A percentile compares a stretch with the other conserved stretches of the same genome.
Evolutionary conservation across 1,140 invertebrate species (phyloP).

Genomic region (Microvelia longipes): DNA sequence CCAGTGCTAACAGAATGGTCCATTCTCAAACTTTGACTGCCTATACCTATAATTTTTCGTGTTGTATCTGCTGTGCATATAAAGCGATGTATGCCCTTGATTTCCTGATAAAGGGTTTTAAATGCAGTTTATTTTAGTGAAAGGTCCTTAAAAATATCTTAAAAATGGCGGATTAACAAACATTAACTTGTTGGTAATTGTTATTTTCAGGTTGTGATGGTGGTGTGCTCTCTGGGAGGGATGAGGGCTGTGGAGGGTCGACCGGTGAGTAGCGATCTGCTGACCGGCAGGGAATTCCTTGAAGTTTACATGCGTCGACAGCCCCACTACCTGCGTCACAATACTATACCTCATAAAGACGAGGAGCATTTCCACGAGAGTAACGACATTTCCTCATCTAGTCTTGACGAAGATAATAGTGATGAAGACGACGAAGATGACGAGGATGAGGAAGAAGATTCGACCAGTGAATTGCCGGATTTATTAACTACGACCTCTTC

Average conservation of each 20-base stretch:
- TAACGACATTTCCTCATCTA: slow-evolving; percentile 3
- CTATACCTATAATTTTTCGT: too few relatives aligned
- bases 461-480: slow-evolving; percentile 25
- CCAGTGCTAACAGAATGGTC: too few relatives aligned
- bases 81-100: too few relatives aligned
- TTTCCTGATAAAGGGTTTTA: too few relatives aligned
- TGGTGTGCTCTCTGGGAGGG: slow-evolving; percentile 22
- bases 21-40: too few relatives aligned
- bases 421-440: slow-evolving; percentile 26
- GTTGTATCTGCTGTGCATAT: too few relatives aligned
- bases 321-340: slow-evolving; percentile 17
- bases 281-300: slow-evolving; percentile 40
- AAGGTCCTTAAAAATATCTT: too few relatives aligned
- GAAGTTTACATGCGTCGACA: slow-evolving; percentile 35
- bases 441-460: slow-evolving; percentile 30
- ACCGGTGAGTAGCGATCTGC: slow-evolving; percentile 31
- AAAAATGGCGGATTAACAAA: too few relatives aligned
- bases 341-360: not conserved
- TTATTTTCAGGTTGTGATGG: slow-evolving; percentile 28
- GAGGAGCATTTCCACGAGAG: not conserved
- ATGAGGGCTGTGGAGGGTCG: slow-evolving; percentile 26
- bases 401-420: slow-evolving; percentile 23
- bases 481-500: slow-evolving; percentile 17
- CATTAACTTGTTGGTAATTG: too few relatives aligned
- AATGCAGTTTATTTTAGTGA: too few relatives aligned